Base-by-base conservation (phyloP, 2,797 vertebrate genomes). In the Myiotriccus ornatus region DNA sequence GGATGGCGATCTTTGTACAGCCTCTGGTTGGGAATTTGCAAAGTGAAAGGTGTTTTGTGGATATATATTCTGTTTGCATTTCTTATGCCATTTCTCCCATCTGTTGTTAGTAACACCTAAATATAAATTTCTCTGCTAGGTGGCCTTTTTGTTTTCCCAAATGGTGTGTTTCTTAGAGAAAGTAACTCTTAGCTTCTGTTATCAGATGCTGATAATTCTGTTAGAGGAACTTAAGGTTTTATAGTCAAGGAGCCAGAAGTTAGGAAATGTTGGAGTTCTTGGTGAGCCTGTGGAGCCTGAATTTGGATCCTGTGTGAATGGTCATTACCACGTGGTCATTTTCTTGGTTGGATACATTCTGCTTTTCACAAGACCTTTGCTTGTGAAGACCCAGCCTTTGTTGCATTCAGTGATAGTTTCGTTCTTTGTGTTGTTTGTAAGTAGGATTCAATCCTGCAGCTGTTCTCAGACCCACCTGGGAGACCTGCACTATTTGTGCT, bases 1-100 rank as follows among this genome's bases (percentile, higher is more conserved):
- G 25, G 4, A 28, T 63, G 69, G 13, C 34, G 25, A 35, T 87
- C 55, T 28, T 5, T 0, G 0, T 73, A 21, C 11, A 68, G 50
- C 65, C 28, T 65, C 37, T 86, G 57, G 28, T 75, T 74, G 34
- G 30, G 32, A 91, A 46, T 56, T 77, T 7, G 1, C 3, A 3
- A 67, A 69, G 46, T 64, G 8, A 41, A 65, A 76, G 30, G 10
- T 57, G 10, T 53, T n/a, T 27, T 78, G 65, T 70, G 64, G 53
- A 46, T 92, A 73, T 88, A 78, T 81, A 37, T 17, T 86, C 5
- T 69, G 27, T 34, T 75, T 78, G 49, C 20, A 46, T 78, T 71
- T 95, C 37, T 84, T 63, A 28, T n/a, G 50, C 25, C 30, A 21
- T 86, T 91, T 91, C 57, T 73, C 15, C 39, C 46, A 28, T 46